A percentile compares a stretch with the other conserved stretches of the same genome.
These are phyloP conservation scores for Oncopeltus fasciatus DNA, from an alignment of 1,140 invertebrate genomes.

Conservation along the genomic window DNA sequence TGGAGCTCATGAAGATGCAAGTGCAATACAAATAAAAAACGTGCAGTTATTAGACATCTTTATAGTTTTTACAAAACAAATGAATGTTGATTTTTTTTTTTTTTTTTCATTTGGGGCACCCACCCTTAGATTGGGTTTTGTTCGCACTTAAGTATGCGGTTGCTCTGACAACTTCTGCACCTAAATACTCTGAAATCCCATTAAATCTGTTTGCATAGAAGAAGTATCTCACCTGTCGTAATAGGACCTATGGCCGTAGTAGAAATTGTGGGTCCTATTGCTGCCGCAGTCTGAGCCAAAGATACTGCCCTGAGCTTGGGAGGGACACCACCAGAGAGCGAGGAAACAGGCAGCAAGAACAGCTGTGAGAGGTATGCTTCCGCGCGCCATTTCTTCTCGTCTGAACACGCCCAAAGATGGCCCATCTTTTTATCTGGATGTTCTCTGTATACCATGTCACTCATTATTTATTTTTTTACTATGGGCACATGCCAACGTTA, in stretches of 20 bases:
- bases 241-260: not conserved
- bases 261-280: not conserved
- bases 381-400: not conserved
- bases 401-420: not conserved
- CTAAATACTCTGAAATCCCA: not conserved
- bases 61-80: not conserved
- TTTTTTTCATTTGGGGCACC: no score
- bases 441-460: not conserved
- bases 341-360: not conserved
- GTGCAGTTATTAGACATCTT: not conserved
- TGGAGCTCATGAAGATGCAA: no score
- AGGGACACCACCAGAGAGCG: no score
- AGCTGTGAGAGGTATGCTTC: not conserved
- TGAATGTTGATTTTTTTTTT: no score
- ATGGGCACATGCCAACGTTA: no score
- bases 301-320: not conserved
- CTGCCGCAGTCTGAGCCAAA: not conserved
- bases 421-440: not conserved
- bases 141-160: no score
- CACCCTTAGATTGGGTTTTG: no score
- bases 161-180: not conserved
- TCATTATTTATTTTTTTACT: not conserved
- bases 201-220: not conserved
- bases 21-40: not conserved
- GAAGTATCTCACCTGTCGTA: not conserved